These are phyloP conservation scores for Catalaphyllia jardinei DNA, from an alignment of 64 coral and sea anemone genomes.

Conservation along the genomic window DNA sequence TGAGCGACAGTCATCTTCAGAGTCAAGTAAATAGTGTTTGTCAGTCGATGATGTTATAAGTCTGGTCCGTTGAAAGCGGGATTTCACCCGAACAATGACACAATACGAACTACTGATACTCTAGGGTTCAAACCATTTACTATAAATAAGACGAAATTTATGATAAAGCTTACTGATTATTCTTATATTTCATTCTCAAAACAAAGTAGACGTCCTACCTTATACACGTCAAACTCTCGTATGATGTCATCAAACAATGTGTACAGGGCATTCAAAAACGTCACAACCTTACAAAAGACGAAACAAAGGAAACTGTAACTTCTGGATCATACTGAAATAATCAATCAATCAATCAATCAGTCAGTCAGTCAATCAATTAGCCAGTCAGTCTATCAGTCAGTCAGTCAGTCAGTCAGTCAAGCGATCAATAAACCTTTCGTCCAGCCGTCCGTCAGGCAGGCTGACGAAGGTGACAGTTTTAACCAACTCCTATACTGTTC, in stretches of 20 bases:
- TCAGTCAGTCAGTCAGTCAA: background rate
- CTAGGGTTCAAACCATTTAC: no score
- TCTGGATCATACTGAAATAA: background rate
- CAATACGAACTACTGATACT: no score
- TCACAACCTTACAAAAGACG: slow-evolving; percentile 71
- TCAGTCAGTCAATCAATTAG: background rate
- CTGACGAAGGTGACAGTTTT: no score
- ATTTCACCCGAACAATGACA: no score
- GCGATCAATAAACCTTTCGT: background rate
- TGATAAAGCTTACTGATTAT: no score
- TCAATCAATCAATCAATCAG: background rate
- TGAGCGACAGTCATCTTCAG: no score
- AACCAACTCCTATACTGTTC: background rate
- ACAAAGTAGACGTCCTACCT: slow-evolving; percentile 40
- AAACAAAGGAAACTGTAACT: background rate
- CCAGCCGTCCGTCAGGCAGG: background rate
- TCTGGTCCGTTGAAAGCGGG: no score
- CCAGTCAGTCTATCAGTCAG: background rate
- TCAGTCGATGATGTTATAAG: no score
- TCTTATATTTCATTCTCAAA: background rate
- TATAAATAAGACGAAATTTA: no score
- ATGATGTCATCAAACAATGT: slow-evolving; percentile 98
- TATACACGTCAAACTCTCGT: slow-evolving; percentile 90
- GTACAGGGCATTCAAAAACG: slow-evolving; percentile 86
- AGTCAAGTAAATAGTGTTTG: no score